Percentiles rank a stretch among this genome's conserved stretches.
Conservation (phyloP, 2,888 invertebrate genomes). For the Leptura quadrifasciata region DNA sequence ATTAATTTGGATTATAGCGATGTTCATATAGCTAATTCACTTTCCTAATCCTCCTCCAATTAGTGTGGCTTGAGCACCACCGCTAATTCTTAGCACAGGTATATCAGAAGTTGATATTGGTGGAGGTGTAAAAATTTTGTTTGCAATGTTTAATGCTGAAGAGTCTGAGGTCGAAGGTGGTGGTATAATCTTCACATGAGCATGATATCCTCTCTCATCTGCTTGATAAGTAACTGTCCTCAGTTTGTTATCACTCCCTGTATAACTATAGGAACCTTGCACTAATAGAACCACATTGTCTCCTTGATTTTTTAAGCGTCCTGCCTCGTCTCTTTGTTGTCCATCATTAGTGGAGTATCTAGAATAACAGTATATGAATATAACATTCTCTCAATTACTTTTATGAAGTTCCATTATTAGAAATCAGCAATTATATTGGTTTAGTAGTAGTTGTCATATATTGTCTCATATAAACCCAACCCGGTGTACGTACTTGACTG, state of each 20-base stretch:
- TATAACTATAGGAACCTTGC: not conserved
- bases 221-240: not conserved
- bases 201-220: not conserved
- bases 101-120: not conserved
- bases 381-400: too few relatives aligned
- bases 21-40: too few relatives aligned
- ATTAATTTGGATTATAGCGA: too few relatives aligned
- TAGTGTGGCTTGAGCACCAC: not conserved
- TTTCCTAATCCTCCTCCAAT: not conserved
- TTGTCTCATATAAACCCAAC: too few relatives aligned
- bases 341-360: not conserved
- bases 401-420: too few relatives aligned
- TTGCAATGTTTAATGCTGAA: not conserved
- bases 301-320: not conserved
- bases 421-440: too few relatives aligned
- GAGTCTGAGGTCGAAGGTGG: not conserved
- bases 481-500: too few relatives aligned
- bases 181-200: not conserved
- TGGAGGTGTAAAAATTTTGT: not conserved
- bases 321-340: not conserved
- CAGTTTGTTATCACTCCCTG: not conserved
- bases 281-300: not conserved
- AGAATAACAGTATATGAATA: not conserved
- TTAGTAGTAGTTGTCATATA: too few relatives aligned
- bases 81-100: not conserved